Evolutionary conservation across 2,888 invertebrate species (phyloP), one percentile per base, ranked within the genome.

Genomic region (Sesamia inferens): DNA sequence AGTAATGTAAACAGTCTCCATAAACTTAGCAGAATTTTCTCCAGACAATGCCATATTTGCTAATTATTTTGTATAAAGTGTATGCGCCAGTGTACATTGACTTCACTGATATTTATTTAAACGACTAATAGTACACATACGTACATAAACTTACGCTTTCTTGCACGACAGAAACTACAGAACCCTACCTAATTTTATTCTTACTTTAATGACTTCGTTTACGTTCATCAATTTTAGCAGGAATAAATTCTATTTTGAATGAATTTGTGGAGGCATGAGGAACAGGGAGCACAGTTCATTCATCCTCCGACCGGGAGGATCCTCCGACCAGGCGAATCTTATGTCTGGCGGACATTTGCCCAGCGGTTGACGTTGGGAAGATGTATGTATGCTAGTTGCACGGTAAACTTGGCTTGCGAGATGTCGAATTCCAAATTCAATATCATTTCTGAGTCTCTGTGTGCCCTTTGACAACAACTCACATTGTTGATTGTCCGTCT

Each of bases 61-160:
- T 47, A 13, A 48, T 11, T 47, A n/a, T 47, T 64, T 54, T 13
- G 19, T 51, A 58, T 58, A 14, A 22, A 42, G 24, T 57, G 14
- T 39, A 59, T 59, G 51, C 54, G 42, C 47, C 51, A 54, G 51
- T 59, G 51, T 51, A 48, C 64, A 79, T 61, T 64, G 39, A 55
- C 63, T 22, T 24, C 63, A 39, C 24, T 54, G 14, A 31, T 13
- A n/a, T 47, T 47, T 13, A 63, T 55, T 79, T 48, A 7, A 55
- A 13, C 13, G 1, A 8, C 16, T 31, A 16, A 58, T 58, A 10
- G 31, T 58, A 16, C 16, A 31, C 19, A 10, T 31, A 16, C 16
- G 24, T 31, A 58, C 10, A 58, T 14, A 31, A 57, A 14, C 22
- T 55, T 1, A 22, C 22, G 3, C 55, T 5, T n/a, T 54, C n/a